phyloP scores from a whole-genome alignment of 2,113 vertebrate genomes.

The Rhea americana region DNA sequence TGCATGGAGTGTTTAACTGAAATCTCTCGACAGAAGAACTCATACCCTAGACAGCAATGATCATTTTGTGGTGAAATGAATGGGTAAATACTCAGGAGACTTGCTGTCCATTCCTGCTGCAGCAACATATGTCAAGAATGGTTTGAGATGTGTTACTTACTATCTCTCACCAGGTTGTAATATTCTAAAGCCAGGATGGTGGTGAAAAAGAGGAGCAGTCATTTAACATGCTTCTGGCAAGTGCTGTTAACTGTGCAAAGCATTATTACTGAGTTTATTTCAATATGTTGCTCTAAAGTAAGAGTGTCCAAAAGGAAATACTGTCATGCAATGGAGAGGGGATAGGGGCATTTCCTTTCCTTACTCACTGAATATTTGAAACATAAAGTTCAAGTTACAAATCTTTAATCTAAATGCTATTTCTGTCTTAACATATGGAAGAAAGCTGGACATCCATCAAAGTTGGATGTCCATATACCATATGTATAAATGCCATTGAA shows the following conservation, averaged over 20 bases:
- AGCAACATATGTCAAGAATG: neutral
- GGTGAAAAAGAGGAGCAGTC: neutral
- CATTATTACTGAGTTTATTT: neutral
- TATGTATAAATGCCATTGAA: neutral
- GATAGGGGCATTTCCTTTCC: neutral
- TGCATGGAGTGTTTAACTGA: conserved; percentile 32
- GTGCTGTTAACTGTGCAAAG: neutral
- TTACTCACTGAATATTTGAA: neutral
- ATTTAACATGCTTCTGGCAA: neutral
- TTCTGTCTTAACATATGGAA: neutral
- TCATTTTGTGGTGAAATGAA: conserved; percentile 9
- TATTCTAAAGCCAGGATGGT: conserved; percentile 24
- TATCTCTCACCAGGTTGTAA: neutral
- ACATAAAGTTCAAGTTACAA: neutral
- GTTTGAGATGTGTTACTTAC: conserved; percentile 12
- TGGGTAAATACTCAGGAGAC: conserved; percentile 28
- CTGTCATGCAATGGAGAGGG: neutral
- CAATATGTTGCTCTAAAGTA: neutral
- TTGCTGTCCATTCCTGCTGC: neutral
- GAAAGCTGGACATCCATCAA: neutral
- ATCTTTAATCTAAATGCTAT: neutral
- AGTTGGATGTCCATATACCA: neutral
- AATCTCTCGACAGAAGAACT: conserved; percentile 50
- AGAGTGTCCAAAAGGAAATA: neutral
- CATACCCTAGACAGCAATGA: neutral